Conservation (phyloP, 2,888 invertebrate species). For the Camponotus fellah region DNA sequence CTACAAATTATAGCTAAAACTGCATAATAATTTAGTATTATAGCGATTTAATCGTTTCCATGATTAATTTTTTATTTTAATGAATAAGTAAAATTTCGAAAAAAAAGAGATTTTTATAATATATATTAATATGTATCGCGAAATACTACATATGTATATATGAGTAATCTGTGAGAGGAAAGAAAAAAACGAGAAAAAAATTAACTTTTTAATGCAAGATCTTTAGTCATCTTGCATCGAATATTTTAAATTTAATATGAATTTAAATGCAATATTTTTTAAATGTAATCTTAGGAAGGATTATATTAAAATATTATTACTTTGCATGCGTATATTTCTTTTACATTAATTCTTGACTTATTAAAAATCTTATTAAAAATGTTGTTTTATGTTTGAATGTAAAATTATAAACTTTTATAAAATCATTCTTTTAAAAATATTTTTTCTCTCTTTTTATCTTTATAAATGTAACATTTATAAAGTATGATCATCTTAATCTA, state of each 20-base stretch:
- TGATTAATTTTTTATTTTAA: conserved; percentile 12
- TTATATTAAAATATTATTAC: conserved; percentile 6
- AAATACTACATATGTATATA: background rate
- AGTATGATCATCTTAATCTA: background rate
- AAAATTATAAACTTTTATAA: background rate
- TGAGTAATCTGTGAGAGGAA: background rate
- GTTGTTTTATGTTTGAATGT: background rate
- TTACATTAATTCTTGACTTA: background rate
- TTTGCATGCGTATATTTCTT: background rate
- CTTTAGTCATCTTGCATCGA: background rate
- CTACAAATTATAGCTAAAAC: background rate
- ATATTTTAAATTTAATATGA: background rate
- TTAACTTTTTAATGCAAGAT: background rate
- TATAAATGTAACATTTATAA: background rate
- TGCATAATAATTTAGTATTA: background rate
- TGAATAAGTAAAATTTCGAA: background rate
- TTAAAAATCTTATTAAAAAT: too few species aligned
- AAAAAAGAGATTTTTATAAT: background rate
- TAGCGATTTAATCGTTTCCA: conserved; percentile 13
- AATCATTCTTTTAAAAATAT: background rate
- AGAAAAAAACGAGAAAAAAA: background rate
- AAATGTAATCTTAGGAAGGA: background rate
- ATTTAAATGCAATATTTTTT: too few species aligned
- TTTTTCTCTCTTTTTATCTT: background rate
- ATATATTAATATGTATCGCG: too few species aligned